A percentile compares a stretch with the other conserved stretches of the same genome.
These are phyloP conservation scores for Amiota communis DNA, from an alignment of 2,888 invertebrate genomes.

Conservation along the genomic window DNA sequence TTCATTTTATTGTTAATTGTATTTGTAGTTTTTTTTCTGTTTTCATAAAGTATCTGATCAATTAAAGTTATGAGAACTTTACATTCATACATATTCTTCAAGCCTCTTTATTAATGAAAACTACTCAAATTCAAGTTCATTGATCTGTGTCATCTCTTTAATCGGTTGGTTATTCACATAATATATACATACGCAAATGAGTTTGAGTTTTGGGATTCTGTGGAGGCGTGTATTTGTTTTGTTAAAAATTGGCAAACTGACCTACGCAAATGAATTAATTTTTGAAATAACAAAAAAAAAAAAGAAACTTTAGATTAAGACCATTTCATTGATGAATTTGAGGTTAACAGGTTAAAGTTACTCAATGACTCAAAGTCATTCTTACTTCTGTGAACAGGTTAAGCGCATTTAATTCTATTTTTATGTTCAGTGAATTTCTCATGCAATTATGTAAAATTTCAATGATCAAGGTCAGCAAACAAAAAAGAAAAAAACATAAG, in stretches of 20 bases:
- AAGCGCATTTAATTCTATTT: not conserved
- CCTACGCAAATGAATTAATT: conserved; percentile 22
- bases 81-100: too few species aligned
- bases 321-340: not conserved
- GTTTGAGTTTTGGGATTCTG: not conserved
- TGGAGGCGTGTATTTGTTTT: not conserved
- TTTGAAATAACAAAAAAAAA: not conserved
- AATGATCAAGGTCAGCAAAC: conserved; percentile 13
- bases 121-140: conserved; percentile 14
- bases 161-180: not conserved
- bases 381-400: conserved; percentile 15
- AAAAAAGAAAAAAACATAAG: not conserved
- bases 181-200: too few species aligned
- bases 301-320: not conserved
- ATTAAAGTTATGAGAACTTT: too few species aligned
- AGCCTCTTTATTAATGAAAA: too few species aligned
- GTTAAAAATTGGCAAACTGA: conserved; percentile 11
- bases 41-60: too few species aligned
- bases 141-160: not conserved
- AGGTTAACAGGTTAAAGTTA: conserved; percentile 5
- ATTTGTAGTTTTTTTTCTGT: too few species aligned
- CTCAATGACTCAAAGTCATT: conserved; percentile 4
- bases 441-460: conserved; percentile 2
- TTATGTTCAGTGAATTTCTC: not conserved
- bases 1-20: too few species aligned